Base-by-base conservation (phyloP, 2,113 vertebrate genomes). In the Hirundichthys speculiger region DNA sequence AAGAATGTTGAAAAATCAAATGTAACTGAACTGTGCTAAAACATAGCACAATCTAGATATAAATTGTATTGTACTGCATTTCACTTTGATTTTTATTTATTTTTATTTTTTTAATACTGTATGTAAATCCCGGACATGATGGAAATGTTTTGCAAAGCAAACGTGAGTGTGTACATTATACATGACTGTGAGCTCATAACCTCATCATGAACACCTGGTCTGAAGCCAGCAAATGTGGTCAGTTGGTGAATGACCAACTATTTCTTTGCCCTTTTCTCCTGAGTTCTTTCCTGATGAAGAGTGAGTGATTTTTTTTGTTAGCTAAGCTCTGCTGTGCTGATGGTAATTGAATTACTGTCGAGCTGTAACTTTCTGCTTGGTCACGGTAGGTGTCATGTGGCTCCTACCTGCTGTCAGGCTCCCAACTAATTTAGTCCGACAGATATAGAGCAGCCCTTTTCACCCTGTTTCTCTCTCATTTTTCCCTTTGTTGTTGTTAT, bases 391-490 rank as follows among this genome's bases (percentile, higher is more conserved):
- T 82, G 77, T 78, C 84, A 75, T 80, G 77, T 69, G 85, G 68
- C 71, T 74, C 40, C 61, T 82, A 85, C 82, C 84, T 85, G 85
- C 86, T 56, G 75, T 68, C 69, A 66, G 43, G 50, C 79, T 70
- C 59, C 58, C 51, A 5, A 20, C 72, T 90, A 86, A 92, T 91
- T 40, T n/a, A 16, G 25, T 53, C 69, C 64, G 87, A 90, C 88
- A 88, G 82, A 91, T 91, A 64, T 90, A 74, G 81, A 88, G 61
- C 84, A 75, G 77, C 79, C 51, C 80, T 80, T 78, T 86, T 76
- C 76, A 73, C 72, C 79, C 46, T 34, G 49, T 77, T 84, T 80
- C 78, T 77, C 74, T 78, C 70, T 75, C 80, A 46, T 82, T 86
- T 73, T 77, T 68, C 54, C 64, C 70, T 74, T 83, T 84, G 80